phyloP scores from a whole-genome alignment of 2,113 vertebrate species.

The Aleadryas rufinucha region DNA sequence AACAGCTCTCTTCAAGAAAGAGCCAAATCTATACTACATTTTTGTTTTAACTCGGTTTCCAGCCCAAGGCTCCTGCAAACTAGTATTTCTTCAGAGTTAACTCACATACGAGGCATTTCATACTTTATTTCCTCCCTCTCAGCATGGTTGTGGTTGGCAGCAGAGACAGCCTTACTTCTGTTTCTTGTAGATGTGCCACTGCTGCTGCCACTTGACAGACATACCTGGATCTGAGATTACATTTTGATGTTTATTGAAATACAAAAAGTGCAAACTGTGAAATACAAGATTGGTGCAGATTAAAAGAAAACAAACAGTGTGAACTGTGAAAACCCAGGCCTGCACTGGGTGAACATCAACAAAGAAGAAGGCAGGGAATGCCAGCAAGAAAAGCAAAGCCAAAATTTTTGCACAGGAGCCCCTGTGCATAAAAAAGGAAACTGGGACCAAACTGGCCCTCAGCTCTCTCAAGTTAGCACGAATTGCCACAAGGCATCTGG shows the following conservation, averaged over 20 bases:
- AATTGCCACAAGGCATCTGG: neutral
- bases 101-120: neutral
- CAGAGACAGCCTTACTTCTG: neutral
- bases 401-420: neutral
- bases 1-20: neutral
- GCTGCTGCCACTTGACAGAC: neutral
- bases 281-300: constrained; percentile 72
- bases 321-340: constrained; percentile 49
- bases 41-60: neutral
- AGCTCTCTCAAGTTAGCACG: neutral
- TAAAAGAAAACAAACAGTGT: constrained; percentile 55
- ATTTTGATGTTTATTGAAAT: constrained; percentile 78
- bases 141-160: neutral
- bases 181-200: neutral
- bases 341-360: neutral
- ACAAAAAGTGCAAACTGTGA: constrained; percentile 80
- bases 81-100: neutral
- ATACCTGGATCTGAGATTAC: constrained; percentile 7
- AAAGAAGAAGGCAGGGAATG: neutral
- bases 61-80: neutral
- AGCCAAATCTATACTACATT: neutral
- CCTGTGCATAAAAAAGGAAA: neutral
- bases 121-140: neutral
- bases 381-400: constrained; percentile 33
- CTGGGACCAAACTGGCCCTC: neutral